Evolutionary conservation across 2,797 vertebrate genomes (phyloP).

Genomic region (Ara ararauna): DNA sequence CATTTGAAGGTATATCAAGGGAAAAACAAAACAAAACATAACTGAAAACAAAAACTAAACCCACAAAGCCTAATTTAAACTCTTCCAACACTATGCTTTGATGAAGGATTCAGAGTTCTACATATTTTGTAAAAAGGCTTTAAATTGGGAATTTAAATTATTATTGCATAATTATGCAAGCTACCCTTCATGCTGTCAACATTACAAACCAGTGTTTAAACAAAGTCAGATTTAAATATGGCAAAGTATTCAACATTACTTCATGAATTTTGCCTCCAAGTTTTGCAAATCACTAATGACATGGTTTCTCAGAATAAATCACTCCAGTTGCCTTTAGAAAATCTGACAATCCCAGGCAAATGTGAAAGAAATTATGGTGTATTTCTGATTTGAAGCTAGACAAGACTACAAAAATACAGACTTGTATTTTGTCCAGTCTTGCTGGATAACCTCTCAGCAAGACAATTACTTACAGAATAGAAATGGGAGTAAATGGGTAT

Average conservation of each 20-base stretch:
- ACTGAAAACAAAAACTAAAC: not conserved
- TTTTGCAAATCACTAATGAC: not conserved
- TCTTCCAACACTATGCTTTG: not conserved
- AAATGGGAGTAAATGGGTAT: not conserved
- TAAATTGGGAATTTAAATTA: not conserved
- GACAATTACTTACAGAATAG: not conserved
- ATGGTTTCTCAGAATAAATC: not conserved
- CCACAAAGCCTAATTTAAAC: not conserved
- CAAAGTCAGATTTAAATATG: not conserved
- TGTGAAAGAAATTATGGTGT: not conserved
- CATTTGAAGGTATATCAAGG: not conserved
- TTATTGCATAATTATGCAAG: not conserved
- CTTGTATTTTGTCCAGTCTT: not conserved
- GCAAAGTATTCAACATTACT: not conserved
- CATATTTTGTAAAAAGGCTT: not conserved
- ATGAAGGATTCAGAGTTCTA: not conserved
- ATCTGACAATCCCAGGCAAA: not conserved
- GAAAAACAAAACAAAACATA: not conserved
- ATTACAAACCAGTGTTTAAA: not conserved
- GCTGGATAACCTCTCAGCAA: not conserved
- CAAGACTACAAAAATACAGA: not conserved
- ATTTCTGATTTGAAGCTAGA: not conserved
- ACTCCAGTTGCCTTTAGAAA: not conserved
- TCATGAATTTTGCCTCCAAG: not conserved
- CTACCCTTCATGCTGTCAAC: not conserved